phyloP scores from a whole-genome alignment of 2,113 vertebrate genomes.

The Chroicocephalus ridibundus region DNA sequence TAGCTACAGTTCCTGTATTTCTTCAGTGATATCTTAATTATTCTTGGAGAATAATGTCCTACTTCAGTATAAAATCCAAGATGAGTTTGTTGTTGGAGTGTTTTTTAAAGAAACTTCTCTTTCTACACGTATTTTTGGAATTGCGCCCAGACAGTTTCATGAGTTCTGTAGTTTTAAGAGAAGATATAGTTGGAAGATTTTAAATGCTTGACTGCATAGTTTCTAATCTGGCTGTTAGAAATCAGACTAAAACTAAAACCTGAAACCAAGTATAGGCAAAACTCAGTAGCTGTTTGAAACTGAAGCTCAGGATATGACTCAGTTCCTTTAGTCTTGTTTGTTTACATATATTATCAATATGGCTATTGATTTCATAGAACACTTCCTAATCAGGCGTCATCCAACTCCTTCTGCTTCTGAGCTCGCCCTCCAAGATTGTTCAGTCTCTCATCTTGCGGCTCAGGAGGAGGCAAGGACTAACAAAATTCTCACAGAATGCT shows the following conservation, averaged over 20 bases:
- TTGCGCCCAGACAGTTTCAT: neutral
- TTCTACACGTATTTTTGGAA: neutral
- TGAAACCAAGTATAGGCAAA: neutral
- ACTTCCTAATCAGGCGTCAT: neutral
- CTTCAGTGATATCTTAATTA: slow-evolving; percentile 40
- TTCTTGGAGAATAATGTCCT: neutral
- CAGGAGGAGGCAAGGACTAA: neutral
- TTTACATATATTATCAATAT: neutral
- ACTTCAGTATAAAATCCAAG: neutral
- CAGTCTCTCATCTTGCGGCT: neutral
- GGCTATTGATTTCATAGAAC: neutral
- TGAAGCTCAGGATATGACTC: neutral
- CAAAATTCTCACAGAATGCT: neutral
- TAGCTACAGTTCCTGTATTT: slow-evolving; percentile 59
- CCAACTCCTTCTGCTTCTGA: neutral
- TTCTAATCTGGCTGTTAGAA: neutral
- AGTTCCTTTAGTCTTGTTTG: neutral
- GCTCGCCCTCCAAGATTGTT: neutral
- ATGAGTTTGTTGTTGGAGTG: neutral
- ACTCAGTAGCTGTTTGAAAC: neutral
- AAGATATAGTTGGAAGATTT: neutral
- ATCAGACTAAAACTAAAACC: neutral
- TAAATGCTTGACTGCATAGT: neutral
- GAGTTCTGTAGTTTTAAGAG: neutral
- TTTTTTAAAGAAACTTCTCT: neutral